phyloP scores from a whole-genome alignment of 2,113 vertebrate genomes.

The Perognathus longimembris region DNA sequence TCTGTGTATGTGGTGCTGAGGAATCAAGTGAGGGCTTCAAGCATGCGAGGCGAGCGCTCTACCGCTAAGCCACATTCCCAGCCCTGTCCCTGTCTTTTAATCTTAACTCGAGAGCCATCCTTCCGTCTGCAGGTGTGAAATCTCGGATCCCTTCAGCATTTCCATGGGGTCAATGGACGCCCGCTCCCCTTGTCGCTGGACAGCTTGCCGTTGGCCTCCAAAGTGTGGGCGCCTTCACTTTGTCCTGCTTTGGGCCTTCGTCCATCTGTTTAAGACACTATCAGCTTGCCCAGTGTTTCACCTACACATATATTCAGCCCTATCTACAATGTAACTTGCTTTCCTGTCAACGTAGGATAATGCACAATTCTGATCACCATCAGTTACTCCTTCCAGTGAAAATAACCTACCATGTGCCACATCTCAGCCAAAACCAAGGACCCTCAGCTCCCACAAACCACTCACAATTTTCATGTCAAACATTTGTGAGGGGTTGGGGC shows the following conservation, averaged over 20 bases:
- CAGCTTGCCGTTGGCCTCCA: slow-evolving; percentile 55
- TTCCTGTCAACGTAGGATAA: background rate
- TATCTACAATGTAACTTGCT: background rate
- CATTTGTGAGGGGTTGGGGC: too few species aligned
- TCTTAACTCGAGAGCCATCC: slow-evolving; percentile 67
- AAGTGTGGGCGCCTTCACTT: slow-evolving; percentile 5
- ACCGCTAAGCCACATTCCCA: too few species aligned
- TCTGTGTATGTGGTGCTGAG: too few species aligned
- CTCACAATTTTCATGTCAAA: background rate
- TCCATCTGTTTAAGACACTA: background rate
- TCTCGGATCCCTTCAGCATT: slow-evolving; percentile 58
- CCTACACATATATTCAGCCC: slow-evolving; percentile 7
- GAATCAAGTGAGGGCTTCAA: too few species aligned
- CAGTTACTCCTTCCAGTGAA: background rate
- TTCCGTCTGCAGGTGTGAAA: slow-evolving; percentile 56
- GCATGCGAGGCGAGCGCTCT: too few species aligned
- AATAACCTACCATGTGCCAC: background rate
- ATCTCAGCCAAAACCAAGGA: background rate
- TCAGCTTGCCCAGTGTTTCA: background rate
- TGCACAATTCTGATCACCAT: background rate
- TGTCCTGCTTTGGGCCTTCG: background rate
- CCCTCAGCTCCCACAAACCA: background rate
- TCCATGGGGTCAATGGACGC: background rate
- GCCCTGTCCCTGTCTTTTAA: too few species aligned
- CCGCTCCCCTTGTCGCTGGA: slow-evolving; percentile 30